Base-by-base conservation (phyloP, 2,797 vertebrate species). In the Leptodactylus fallax region DNA sequence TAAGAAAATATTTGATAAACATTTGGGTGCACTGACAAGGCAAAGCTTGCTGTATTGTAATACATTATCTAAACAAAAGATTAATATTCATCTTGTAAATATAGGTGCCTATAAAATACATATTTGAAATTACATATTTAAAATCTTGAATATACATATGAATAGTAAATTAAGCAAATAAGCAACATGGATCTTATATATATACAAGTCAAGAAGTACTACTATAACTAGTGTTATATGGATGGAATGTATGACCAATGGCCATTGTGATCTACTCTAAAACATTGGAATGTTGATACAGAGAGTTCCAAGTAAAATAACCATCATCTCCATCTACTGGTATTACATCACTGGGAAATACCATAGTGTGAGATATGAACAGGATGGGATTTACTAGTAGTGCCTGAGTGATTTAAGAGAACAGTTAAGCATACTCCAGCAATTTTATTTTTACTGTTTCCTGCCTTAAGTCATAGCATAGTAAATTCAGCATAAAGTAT, bases 331-430 rank as follows among this genome's bases (percentile, higher is more conserved):
- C 61, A 82, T 69, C 17, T 56, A 21, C 17, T 55, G 25, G 13
- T 55, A 83, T 72, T 83, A 83, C 81, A 69, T 82, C 61, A 82
- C 45, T 83, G 23, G 17, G 51, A 58, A 83, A 72, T 83, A 83
- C 49, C 49, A 71, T 71, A 72, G 25, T 36, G 47, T 67, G 81
- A 83, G 81, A 83, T 82, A 81, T 69, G 25, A 55, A 71, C 17
- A 11, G 51, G 17, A 72, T 74, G 13, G 19, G 53, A 58, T 72
- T 84, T 74, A 74, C 55, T 74, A 74, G 17, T 71, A n/a, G 12
- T 13, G 67, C 71, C 16, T 58, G 27, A 84, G 69, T 84, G 53
- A 74, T 74, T 83, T 74, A 60, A 47, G 23, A 71, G 63, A 67
- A 55, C 55, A 25, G 23, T 27, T 55, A 69, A 84, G 51, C 21